These are phyloP conservation scores for Trididemnum miniatum DNA, from an alignment of 23 tunicate species.

Conservation along the genomic window DNA sequence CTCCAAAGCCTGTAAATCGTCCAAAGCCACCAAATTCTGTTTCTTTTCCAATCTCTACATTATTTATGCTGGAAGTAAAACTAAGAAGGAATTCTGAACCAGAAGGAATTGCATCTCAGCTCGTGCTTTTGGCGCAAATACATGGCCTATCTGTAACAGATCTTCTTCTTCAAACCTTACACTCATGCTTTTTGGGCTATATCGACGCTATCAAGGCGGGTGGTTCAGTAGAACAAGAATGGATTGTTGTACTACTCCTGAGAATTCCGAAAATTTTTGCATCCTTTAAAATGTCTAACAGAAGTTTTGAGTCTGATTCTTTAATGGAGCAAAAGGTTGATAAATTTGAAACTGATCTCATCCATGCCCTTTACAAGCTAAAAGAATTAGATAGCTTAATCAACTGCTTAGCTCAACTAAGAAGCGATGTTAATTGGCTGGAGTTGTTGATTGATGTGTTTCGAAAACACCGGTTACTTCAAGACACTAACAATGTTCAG, in stretches of 20 bases:
- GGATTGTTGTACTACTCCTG: constrained; percentile 66
- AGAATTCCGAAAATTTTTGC: constrained; percentile 50
- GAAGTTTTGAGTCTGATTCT: constrained; percentile 20
- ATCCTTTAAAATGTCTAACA: constrained; percentile 21
- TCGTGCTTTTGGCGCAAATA: constrained; percentile 52
- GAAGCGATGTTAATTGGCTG: constrained; percentile 48
- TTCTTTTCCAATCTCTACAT: constrained; percentile 28
- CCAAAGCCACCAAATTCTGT: constrained; percentile 16
- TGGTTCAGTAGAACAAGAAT: constrained; percentile 37
- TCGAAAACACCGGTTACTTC: neutral
- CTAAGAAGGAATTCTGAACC: constrained; percentile 43
- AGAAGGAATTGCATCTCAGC: constrained; percentile 64
- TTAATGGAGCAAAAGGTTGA: constrained; percentile 5
- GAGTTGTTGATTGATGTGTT: constrained; percentile 52
- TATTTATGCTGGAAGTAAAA: constrained; percentile 69
- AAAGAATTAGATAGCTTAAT: constrained; percentile 53
- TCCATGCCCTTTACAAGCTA: constrained; percentile 43
- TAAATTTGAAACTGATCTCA: constrained; percentile 36
- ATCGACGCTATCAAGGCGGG: constrained; percentile 36
- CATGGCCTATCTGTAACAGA: constrained; percentile 54
- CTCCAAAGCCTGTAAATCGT: constrained; percentile 24
- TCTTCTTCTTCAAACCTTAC: constrained; percentile 41
- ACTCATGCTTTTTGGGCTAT: constrained; percentile 68
- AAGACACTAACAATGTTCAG: neutral
- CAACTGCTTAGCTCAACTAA: constrained; percentile 62